These are phyloP conservation scores for Altica lythri DNA, from an alignment of 2,888 invertebrate genomes.

Conservation along the genomic window DNA sequence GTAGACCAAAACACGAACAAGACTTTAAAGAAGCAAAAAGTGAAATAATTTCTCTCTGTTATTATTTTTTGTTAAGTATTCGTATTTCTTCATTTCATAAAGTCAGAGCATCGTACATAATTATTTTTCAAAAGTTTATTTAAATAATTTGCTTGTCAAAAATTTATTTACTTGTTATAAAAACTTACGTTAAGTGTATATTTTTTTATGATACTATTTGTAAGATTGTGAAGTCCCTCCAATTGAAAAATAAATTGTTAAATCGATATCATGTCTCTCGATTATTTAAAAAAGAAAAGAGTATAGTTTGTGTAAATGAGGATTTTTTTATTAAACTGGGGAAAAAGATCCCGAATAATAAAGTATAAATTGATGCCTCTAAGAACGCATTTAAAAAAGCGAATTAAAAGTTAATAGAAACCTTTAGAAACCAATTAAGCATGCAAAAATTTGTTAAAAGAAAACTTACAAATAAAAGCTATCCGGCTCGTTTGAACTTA, in stretches of 20 bases:
- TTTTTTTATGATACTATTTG: constrained; percentile 22
- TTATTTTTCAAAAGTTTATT: constrained; percentile 5
- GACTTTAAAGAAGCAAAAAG: constrained; percentile 69
- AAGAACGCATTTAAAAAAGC: too few species aligned
- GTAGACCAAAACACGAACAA: constrained; percentile 90
- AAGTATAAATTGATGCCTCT: too few species aligned
- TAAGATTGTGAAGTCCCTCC: constrained; percentile 25
- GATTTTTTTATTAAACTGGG: too few species aligned
- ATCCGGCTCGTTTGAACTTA: too few species aligned
- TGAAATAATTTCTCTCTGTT: constrained; percentile 58
- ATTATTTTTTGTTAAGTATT: background rate
- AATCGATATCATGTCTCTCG: too few species aligned
- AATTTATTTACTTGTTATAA: constrained; percentile 16
- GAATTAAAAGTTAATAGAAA: too few species aligned
- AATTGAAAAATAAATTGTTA: constrained; percentile 22
- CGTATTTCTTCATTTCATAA: background rate
- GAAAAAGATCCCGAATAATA: too few species aligned
- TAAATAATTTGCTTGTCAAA: constrained; percentile 14
- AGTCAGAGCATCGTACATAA: constrained; percentile 5
- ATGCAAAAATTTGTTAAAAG: too few species aligned
- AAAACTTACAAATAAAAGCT: too few species aligned
- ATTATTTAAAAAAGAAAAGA: too few species aligned
- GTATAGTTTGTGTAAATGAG: too few species aligned
- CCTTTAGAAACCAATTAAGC: too few species aligned
- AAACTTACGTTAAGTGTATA: constrained; percentile 15